phyloP scores from a whole-genome alignment of 2,797 vertebrate species.

The Rachycentron canadum region DNA sequence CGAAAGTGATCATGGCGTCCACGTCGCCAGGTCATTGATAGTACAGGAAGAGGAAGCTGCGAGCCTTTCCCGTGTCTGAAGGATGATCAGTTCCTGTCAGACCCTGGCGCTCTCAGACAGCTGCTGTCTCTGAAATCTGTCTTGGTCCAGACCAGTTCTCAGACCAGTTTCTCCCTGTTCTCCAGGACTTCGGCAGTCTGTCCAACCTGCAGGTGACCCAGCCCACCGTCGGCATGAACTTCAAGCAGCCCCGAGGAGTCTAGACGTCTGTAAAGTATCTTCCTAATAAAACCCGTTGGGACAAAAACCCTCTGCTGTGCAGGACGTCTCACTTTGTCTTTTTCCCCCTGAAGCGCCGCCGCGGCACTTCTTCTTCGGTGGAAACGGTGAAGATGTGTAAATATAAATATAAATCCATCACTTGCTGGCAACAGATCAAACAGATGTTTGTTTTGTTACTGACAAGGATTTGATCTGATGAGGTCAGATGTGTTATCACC shows the following conservation, averaged over 20 bases:
- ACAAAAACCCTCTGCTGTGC: slow-evolving; percentile 49
- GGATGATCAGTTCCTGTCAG: slow-evolving; percentile 74
- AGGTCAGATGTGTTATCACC: too few species aligned
- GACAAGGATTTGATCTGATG: too few species aligned
- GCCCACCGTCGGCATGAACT: slow-evolving; percentile 97
- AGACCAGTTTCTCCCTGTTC: neutral
- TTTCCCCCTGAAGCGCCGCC: neutral
- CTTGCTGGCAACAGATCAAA: too few species aligned
- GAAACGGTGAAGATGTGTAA: neutral
- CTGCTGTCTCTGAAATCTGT: neutral
- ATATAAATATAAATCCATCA: too few species aligned
- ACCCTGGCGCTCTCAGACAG: slow-evolving; percentile 81
- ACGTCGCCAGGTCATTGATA: slow-evolving; percentile 66
- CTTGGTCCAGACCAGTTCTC: neutral
- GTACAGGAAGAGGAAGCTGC: slow-evolving; percentile 67
- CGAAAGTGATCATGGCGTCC: slow-evolving; percentile 60
- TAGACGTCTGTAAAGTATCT: slow-evolving; percentile 83
- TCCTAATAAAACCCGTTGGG: slow-evolving; percentile 85
- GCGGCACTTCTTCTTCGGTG: neutral
- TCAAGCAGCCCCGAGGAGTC: slow-evolving; percentile 95
- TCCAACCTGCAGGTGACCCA: slow-evolving; percentile 98
- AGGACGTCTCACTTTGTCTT: neutral
- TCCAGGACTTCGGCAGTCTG: slow-evolving; percentile 94
- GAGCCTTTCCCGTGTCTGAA: slow-evolving; percentile 86
- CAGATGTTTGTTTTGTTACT: too few species aligned